phyloP scores from a whole-genome alignment of 1,140 invertebrate species.

The Drosophila ironensis region DNA sequence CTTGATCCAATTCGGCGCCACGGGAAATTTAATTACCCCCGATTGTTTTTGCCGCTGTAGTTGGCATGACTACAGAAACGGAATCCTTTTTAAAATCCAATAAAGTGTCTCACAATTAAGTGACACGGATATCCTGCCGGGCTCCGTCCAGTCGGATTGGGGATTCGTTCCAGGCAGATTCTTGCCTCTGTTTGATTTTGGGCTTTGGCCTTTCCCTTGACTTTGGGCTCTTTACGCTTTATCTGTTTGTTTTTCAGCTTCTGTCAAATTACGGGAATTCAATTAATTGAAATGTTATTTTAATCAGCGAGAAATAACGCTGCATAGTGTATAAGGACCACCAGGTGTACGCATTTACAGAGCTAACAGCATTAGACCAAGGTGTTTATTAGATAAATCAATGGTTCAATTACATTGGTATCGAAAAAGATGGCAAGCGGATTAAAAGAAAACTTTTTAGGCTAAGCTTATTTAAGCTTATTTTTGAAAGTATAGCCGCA shows the following conservation, averaged over 20 bases:
- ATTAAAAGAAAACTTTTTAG: no score
- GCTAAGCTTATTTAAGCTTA: no score
- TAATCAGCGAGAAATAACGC: slow-evolving; percentile 47
- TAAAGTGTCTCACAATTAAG: slow-evolving; percentile 76
- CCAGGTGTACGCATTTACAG: no score
- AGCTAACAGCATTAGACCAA: no score
- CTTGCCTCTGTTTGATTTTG: slow-evolving; percentile 22
- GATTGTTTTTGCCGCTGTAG: slow-evolving; percentile 13
- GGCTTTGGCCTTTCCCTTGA: slow-evolving; percentile 19
- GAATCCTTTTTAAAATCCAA: slow-evolving; percentile 74
- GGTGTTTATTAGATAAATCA: no score
- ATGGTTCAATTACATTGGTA: no score
- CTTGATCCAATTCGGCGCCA: slow-evolving; percentile 57
- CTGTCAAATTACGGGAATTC: slow-evolving; percentile 41
- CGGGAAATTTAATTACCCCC: slow-evolving; percentile 74
- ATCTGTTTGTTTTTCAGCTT: slow-evolving; percentile 50
- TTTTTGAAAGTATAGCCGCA: no score
- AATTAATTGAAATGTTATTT: slow-evolving; percentile 49
- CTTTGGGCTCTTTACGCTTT: neutral
- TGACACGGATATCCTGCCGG: slow-evolving; percentile 69
- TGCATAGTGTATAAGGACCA: no score
- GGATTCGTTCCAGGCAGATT: slow-evolving; percentile 17
- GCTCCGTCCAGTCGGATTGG: slow-evolving; percentile 33
- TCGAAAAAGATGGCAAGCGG: no score
- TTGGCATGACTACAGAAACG: slow-evolving; percentile 43